phyloP scores from a whole-genome alignment of 92 coral and sea anemone genomes.

The Siderastrea siderea region DNA sequence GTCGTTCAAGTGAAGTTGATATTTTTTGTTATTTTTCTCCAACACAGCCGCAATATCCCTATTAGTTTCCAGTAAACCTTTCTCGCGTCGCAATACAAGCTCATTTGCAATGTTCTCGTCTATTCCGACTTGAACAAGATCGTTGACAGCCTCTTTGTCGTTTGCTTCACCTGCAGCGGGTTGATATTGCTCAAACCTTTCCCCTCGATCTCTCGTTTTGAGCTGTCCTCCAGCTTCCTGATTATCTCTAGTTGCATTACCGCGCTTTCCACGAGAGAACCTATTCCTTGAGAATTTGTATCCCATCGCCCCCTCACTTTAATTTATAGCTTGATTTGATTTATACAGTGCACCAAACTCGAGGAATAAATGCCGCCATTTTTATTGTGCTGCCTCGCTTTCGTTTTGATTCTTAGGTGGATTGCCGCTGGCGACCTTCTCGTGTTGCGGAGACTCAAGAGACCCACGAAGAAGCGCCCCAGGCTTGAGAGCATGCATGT shows the following conservation, averaged over 20 bases:
- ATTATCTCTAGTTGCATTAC: slow-evolving; percentile 9
- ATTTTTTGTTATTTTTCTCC: slow-evolving; percentile 15
- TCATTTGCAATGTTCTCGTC: slow-evolving; percentile 59
- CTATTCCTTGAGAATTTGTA: slow-evolving; percentile 8
- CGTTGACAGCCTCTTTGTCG: slow-evolving; percentile 32
- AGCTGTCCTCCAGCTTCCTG: slow-evolving; percentile 1
- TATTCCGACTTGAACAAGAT: slow-evolving; percentile 61
- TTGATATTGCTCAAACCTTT: background rate
- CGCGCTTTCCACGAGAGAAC: slow-evolving; percentile 14
- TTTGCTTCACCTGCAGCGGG: background rate
- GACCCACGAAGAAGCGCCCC: too few relatives aligned
- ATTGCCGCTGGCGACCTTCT: too few relatives aligned
- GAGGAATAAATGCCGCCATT: too few relatives aligned
- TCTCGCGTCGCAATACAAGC: slow-evolving; percentile 33
- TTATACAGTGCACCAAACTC: too few relatives aligned
- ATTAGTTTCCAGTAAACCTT: slow-evolving; percentile 49
- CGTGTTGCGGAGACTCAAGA: too few relatives aligned
- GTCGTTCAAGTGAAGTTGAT: slow-evolving; percentile 32
- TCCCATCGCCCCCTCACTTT: background rate
- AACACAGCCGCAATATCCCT: slow-evolving; percentile 54
- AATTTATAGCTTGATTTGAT: too few relatives aligned
- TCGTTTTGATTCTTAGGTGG: too few relatives aligned
- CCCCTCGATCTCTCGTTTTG: background rate
- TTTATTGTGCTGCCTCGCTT: too few relatives aligned
- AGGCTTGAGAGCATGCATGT: too few relatives aligned